phyloP scores from a whole-genome alignment of 2,113 vertebrate genomes.

The Oxyura jamaicensis region DNA sequence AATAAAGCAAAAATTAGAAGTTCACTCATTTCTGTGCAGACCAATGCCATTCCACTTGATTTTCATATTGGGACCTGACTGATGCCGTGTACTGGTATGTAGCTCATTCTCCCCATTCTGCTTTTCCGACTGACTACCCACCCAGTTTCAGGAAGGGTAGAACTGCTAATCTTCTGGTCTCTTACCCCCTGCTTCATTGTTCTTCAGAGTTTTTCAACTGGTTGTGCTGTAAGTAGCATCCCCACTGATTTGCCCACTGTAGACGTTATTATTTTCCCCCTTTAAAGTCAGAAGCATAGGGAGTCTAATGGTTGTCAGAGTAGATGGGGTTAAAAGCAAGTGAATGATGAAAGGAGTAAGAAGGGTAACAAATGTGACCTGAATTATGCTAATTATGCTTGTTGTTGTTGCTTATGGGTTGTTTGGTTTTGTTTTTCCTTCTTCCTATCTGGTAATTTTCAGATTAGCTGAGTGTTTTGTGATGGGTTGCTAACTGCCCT shows the following conservation, averaged over 20 bases:
- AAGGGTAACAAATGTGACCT: background rate
- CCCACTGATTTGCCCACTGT: background rate
- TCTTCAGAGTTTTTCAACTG: background rate
- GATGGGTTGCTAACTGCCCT: background rate
- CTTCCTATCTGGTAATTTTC: background rate
- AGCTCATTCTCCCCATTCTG: background rate
- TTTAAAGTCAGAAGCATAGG: background rate
- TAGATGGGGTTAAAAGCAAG: background rate
- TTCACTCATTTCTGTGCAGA: background rate
- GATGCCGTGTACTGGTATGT: background rate
- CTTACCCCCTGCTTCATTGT: background rate
- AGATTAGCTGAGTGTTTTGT: background rate
- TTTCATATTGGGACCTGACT: background rate
- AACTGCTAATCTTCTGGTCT: background rate
- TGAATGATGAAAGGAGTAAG: background rate
- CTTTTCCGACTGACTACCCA: background rate
- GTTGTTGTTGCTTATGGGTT: background rate
- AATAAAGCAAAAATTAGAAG: background rate
- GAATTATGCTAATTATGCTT: fast-evolving
- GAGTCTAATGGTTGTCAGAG: background rate
- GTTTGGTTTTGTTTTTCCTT: background rate
- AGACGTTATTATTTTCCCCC: fast-evolving
- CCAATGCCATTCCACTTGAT: background rate
- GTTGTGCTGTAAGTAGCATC: background rate
- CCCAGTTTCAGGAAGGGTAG: background rate